phyloP scores from a whole-genome alignment of 35 echinoderm and acorn worm species.

The Apostichopus californicus region DNA sequence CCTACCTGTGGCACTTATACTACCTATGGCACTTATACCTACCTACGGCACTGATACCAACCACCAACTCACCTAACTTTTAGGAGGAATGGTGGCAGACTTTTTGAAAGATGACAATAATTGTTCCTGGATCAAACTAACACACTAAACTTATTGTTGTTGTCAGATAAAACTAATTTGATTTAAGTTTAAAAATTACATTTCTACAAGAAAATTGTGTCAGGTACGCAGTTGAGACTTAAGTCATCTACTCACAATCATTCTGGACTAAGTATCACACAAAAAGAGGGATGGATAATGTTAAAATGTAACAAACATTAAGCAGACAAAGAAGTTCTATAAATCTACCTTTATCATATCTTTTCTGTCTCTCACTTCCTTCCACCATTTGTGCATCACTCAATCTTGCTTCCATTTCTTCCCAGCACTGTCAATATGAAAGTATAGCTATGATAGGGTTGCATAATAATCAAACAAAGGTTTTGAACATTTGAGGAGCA shows the following conservation, averaged over 20 bases:
- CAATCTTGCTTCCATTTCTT: slow-evolving; percentile 75
- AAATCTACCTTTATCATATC: slow-evolving; percentile 53
- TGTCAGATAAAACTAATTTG: too few species aligned
- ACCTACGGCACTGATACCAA: not conserved
- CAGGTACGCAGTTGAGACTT: not conserved
- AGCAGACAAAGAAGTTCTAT: not conserved
- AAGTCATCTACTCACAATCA: too few species aligned
- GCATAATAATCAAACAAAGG: too few species aligned
- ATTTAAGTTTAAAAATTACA: too few species aligned
- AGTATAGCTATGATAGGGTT: not conserved
- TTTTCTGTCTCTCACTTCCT: slow-evolving; percentile 65
- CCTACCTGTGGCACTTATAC: too few species aligned
- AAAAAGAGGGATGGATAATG: not conserved
- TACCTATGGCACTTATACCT: too few species aligned
- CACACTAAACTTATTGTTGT: too few species aligned
- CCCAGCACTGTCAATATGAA: slow-evolving; percentile 61
- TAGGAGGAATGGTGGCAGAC: not conserved
- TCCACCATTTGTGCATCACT: slow-evolving; percentile 21
- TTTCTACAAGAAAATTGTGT: too few species aligned
- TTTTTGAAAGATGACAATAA: not conserved
- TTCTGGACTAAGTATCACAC: not conserved
- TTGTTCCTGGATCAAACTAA: not conserved
- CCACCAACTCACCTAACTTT: not conserved
- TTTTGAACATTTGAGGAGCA: too few species aligned
- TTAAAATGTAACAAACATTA: not conserved